Evolutionary conservation across 2,113 vertebrate genomes (phyloP).

Genomic region (Atractosteus spatula): DNA sequence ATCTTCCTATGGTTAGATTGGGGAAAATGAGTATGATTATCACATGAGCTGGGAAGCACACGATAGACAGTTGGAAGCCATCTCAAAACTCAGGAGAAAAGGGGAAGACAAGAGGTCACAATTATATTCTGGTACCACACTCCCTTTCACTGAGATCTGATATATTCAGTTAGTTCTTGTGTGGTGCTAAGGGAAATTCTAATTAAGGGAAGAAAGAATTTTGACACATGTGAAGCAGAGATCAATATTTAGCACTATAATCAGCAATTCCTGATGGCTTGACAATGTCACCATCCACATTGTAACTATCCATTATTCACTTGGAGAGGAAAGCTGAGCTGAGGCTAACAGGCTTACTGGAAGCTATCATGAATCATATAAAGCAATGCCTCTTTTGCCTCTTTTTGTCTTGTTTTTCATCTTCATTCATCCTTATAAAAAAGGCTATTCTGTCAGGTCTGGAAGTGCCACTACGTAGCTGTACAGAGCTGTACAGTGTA

Average conservation of each 20-base stretch:
- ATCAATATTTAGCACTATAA: slow-evolving; percentile 99
- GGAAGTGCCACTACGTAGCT: slow-evolving; percentile 26
- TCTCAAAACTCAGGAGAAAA: slow-evolving; percentile 90
- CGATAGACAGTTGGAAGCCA: slow-evolving; percentile 85
- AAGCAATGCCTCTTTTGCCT: slow-evolving; percentile 76
- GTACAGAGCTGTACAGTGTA: background rate
- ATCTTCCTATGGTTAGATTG: slow-evolving; percentile 82
- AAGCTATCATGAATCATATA: slow-evolving; percentile 87
- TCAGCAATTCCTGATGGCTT: slow-evolving; percentile 95
- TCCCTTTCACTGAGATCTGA: slow-evolving; percentile 80
- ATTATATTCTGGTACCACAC: slow-evolving; percentile 80
- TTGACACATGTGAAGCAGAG: slow-evolving; percentile 97
- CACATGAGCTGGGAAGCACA: slow-evolving; percentile 77
- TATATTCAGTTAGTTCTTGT: slow-evolving; percentile 92
- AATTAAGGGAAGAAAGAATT: slow-evolving; percentile 98
- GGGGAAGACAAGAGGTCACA: slow-evolving; percentile 94
- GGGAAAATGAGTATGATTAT: slow-evolving; percentile 91
- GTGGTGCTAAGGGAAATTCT: slow-evolving; percentile 89
- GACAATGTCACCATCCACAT: slow-evolving; percentile 81
- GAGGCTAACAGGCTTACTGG: slow-evolving; percentile 71
- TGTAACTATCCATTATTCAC: slow-evolving; percentile 82
- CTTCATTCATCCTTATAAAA: slow-evolving; percentile 91
- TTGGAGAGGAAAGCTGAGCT: slow-evolving; percentile 63
- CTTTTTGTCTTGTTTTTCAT: slow-evolving; percentile 84
- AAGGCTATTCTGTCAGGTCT: slow-evolving; percentile 65